A percentile compares a stretch with the other conserved stretches of the same genome.
Evolutionary conservation across 1,140 invertebrate genomes (phyloP).

Genomic region (Holotrichia oblita): DNA sequence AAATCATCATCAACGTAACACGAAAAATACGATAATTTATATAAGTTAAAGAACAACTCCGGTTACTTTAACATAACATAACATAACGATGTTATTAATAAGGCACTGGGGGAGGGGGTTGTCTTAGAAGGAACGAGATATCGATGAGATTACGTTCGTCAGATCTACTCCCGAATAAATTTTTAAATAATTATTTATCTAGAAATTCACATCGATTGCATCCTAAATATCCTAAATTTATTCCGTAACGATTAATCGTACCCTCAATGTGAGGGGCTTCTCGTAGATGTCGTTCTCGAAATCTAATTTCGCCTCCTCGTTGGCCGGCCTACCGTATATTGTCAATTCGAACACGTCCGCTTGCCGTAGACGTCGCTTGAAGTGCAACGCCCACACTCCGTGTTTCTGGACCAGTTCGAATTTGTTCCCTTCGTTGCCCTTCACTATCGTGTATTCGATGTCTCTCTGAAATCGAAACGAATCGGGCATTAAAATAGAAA

Average conservation of each 20-base stretch:
- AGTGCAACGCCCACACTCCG: slow-evolving; percentile 72
- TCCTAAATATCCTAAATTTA: slow-evolving; percentile 49
- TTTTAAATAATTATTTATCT: slow-evolving; percentile 35
- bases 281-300: slow-evolving; percentile 61
- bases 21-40: slow-evolving; percentile 8
- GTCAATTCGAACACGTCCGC: slow-evolving; percentile 68
- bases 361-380: slow-evolving; percentile 66
- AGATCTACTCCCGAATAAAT: not conserved
- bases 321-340: slow-evolving; percentile 65
- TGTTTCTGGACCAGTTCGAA: slow-evolving; percentile 73
- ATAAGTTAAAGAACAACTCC: not conserved
- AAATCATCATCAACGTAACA: not conserved
- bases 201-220: not conserved
- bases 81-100: not conserved
- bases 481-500: not conserved
- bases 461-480: slow-evolving; percentile 60
- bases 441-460: slow-evolving; percentile 72
- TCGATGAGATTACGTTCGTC: not conserved
- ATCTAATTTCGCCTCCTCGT: slow-evolving; percentile 49
- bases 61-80: not conserved
- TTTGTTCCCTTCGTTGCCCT: slow-evolving; percentile 71
- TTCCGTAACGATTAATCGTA: slow-evolving; percentile 64
- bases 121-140: too few species aligned
- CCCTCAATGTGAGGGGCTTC: slow-evolving; percentile 66
- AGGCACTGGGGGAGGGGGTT: not conserved